phyloP scores from a whole-genome alignment of 2,113 vertebrate species.

The Scomber scombrus region DNA sequence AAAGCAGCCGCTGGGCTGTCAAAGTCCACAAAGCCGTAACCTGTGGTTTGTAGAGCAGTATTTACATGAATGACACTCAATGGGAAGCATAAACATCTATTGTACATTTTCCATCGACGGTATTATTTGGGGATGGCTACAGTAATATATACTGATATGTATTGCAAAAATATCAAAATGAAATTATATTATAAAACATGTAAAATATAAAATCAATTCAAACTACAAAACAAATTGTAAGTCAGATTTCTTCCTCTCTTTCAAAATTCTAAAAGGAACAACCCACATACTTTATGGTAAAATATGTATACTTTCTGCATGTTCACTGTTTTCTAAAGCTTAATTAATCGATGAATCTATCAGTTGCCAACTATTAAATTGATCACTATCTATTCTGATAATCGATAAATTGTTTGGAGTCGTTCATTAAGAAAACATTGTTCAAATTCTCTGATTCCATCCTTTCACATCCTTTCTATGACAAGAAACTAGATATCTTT shows the following conservation, averaged over 20 bases:
- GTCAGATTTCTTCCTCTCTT: too few relatives aligned
- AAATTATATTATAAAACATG: too few relatives aligned
- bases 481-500: too few relatives aligned
- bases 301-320: neutral
- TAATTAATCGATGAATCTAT: too few relatives aligned
- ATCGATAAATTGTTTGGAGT: too few relatives aligned
- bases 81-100: neutral
- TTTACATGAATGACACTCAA: constrained; percentile 3
- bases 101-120: neutral
- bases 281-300: neutral
- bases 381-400: too few relatives aligned
- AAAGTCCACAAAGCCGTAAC: constrained; percentile 99
- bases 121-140: neutral
- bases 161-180: neutral
- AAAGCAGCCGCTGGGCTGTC: constrained; percentile 97
- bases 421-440: too few relatives aligned
- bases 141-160: neutral
- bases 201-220: neutral
- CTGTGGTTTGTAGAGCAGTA: constrained; percentile 81
- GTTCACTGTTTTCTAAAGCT: neutral
- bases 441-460: too few relatives aligned
- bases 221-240: too few relatives aligned
- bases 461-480: too few relatives aligned
- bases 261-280: neutral
- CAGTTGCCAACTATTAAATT: too few relatives aligned